Evolutionary conservation across 1,140 invertebrate genomes (phyloP), one percentile per base, ranked within the genome.

Genomic region (Heliothis virescens): DNA sequence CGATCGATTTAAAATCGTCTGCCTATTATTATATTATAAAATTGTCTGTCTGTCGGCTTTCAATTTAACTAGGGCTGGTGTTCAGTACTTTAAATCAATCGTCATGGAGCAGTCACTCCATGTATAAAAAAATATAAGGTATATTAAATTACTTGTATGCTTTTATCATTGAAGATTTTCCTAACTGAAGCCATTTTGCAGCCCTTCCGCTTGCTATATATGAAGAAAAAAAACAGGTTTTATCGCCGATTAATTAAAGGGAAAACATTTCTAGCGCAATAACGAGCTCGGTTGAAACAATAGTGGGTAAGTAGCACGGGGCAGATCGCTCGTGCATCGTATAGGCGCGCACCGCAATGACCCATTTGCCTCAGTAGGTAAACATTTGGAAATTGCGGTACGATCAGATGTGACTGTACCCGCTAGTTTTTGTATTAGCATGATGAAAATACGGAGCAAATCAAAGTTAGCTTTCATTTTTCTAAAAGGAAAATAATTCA

Each of bases 311-410:
- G n/a, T 63, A 63, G 60, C 29, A 29, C 60, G n/a, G 60, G 60
- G 60, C 29, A 41, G 15, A 41, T 41, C 41, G 60, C 13, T n/a
- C 21, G 60, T 63, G 29, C 29, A 63, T 63, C 60, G 60, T 47
- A 47, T 12, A 15, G 41, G 7, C 47, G 63, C 63, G 15, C 63
- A 50, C 63, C 63, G 63, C 63, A 67, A 67, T 21, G 63, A 48
- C 63, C 63, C 16, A 67, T 67, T 50, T 67, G 47, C 63, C 41
- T 18, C 16, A 50, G 9, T 50, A 11, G 16, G 18, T 21, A 67
- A 67, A 67, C 63, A 67, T 67, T 67, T 67, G 47, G 63, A 67
- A 67, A 50, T 67, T 50, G 47, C 16, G 16, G 50, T 18, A 50
- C 16, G 18, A 48, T 10, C 29, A 16, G n/a, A 16, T 48, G n/a